A percentile compares a stretch with the other conserved stretches of the same genome.
These are phyloP conservation scores for Cylloceria caligata DNA, from an alignment of 2,888 invertebrate species.

Conservation along the genomic window DNA sequence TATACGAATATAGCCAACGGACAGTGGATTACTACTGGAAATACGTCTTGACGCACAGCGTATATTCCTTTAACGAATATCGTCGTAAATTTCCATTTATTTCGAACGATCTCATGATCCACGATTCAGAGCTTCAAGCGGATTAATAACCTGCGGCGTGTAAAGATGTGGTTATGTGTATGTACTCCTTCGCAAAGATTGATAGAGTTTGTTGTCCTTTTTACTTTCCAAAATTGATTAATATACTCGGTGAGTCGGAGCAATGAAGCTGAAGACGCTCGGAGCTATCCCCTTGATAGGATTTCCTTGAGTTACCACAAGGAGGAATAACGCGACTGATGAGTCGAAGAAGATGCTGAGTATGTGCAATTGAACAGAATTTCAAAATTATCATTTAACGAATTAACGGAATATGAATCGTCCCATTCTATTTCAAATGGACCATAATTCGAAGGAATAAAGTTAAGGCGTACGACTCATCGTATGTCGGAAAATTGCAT, in stretches of 20 bases:
- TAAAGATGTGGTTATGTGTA: slow-evolving; percentile 29
- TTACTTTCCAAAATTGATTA: slow-evolving; percentile 57
- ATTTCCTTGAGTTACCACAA: neutral
- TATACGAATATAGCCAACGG: slow-evolving; percentile 54
- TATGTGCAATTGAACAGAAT: neutral
- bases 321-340: neutral
- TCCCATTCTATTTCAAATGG: neutral
- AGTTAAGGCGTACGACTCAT: too few relatives aligned
- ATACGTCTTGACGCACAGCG: slow-evolving; percentile 20
- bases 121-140: slow-evolving; percentile 50
- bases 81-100: slow-evolving; percentile 69
- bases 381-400: neutral
- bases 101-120: slow-evolving; percentile 63
- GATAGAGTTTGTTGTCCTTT: slow-evolving; percentile 40
- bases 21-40: slow-evolving; percentile 55
- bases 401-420: neutral
- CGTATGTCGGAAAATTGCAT: too few relatives aligned
- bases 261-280: slow-evolving; percentile 39
- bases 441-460: neutral
- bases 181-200: slow-evolving; percentile 36
- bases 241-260: slow-evolving; percentile 8
- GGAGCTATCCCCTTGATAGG: slow-evolving; percentile 42
- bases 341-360: neutral
- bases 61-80: slow-evolving; percentile 63
- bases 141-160: slow-evolving; percentile 60